phyloP scores from a whole-genome alignment of 2,888 invertebrate genomes.

The Parasteatoda lunata region DNA sequence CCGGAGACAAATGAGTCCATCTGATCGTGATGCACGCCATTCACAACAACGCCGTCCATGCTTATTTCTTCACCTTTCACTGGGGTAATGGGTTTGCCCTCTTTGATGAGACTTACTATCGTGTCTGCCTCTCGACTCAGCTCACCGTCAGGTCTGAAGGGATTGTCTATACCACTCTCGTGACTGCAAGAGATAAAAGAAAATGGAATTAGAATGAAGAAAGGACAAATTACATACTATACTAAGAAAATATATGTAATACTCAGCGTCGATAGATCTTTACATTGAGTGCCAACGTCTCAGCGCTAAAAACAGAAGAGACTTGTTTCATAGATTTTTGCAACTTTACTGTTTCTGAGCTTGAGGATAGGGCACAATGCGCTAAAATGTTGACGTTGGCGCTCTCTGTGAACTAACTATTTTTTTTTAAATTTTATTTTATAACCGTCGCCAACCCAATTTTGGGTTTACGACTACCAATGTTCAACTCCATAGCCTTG shows the following conservation, averaged over 20 bases:
- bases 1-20: constrained; percentile 37
- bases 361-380: too few relatives aligned
- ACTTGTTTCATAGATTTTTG: too few relatives aligned
- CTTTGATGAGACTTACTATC: constrained; percentile 94
- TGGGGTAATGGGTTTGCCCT: constrained; percentile 86
- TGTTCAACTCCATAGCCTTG: too few relatives aligned
- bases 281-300: too few relatives aligned
- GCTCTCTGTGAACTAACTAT: too few relatives aligned
- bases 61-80: constrained; percentile 48
- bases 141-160: constrained; percentile 96
- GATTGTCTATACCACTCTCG: constrained; percentile 98
- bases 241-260: neutral
- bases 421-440: too few relatives aligned
- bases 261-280: too few relatives aligned
- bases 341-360: too few relatives aligned
- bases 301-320: too few relatives aligned
- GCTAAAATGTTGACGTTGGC: too few relatives aligned
- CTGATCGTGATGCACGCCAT: constrained; percentile 41
- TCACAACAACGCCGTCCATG: constrained; percentile 18
- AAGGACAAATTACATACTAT: neutral
- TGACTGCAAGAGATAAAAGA: constrained; percentile 79
- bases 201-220: neutral
- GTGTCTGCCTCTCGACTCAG: constrained; percentile 95
- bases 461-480: too few relatives aligned
- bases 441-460: too few relatives aligned